Base-by-base conservation (phyloP, 2,888 invertebrate genomes). In the Eupsilia transversa region DNA sequence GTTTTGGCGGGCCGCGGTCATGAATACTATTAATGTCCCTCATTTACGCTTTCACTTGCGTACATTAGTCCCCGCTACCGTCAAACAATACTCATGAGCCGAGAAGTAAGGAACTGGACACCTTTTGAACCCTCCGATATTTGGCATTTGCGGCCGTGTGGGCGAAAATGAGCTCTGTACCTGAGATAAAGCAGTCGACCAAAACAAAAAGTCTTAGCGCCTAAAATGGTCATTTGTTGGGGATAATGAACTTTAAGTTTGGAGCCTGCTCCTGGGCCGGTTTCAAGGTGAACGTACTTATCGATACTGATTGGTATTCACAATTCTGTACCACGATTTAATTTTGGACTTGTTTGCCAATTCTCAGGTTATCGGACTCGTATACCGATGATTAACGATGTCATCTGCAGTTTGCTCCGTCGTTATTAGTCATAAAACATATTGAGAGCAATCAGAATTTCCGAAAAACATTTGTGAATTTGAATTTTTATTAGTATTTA, bases 231-330 rank as follows among this genome's bases (percentile, higher is more conserved):
- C 87, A 93, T 93, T 93, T 91, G 80, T 87, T 67, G 94, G 93
- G 96, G 94, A 96, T 95, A 94, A 92, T 94, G 96, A 96, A 95
- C 96, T 92, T 91, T 88, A 73, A 89, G 86, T 93, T 93, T 84
- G 91, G 88, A 89, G 91, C 90, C 89, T 87, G 92, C 90, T 91
- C 88, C 89, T 91, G 90, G 93, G 92, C 96, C 96, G 95, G 96
- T 96, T 95, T 93, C 89, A 93, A 94, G 96, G 95, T 96, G 92
- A 96, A 95, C 90, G 95, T 88, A 94, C 96, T 91, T 92, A 92
- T 91, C 89, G 86, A 89, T 88, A 85, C 89, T 84, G 89, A 94
- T 93, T 92, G 93, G 93, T 93, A 95, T 96, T 93, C 93, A 92
- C 92, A 91, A 93, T 94, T 93, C 94, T 89, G 89, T 89, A 89